A percentile compares a stretch with the other conserved stretches of the same genome.
Conservation (phyloP, 2,113 vertebrate species). For the Thomomys bottae region DNA sequence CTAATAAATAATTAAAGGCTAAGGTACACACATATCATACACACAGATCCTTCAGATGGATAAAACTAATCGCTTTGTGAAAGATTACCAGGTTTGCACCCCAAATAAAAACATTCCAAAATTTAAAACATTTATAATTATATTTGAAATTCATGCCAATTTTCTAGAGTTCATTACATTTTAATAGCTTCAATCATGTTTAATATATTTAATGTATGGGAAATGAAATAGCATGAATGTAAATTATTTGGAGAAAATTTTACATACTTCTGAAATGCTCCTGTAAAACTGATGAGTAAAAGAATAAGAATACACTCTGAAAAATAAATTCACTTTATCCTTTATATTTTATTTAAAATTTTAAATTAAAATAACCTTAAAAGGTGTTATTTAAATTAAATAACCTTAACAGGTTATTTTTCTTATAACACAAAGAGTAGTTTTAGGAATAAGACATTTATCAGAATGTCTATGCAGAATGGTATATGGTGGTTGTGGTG, state of each 20-base stretch:
- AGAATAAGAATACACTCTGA: background rate
- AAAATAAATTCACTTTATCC: background rate
- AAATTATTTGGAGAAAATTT: background rate
- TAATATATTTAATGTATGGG: background rate
- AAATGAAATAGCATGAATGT: background rate
- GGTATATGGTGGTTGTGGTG: no score
- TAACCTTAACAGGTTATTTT: background rate
- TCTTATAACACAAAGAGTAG: no score
- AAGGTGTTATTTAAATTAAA: background rate
- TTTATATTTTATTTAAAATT: background rate
- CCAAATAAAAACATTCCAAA: background rate
- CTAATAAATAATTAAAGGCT: background rate
- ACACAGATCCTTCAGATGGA: background rate
- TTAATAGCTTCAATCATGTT: background rate
- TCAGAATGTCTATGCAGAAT: no score
- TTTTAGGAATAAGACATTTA: no score
- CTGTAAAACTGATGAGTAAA: background rate
- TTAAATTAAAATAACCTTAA: background rate
- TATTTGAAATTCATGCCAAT: background rate
- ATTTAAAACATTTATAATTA: background rate
- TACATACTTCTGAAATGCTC: background rate
- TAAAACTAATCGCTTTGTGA: constrained; percentile 6
- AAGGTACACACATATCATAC: background rate
- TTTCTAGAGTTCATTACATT: background rate
- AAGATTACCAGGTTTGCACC: background rate